Base-by-base conservation (phyloP, 2,113 vertebrate genomes). In the Callithrix jacchus region DNA sequence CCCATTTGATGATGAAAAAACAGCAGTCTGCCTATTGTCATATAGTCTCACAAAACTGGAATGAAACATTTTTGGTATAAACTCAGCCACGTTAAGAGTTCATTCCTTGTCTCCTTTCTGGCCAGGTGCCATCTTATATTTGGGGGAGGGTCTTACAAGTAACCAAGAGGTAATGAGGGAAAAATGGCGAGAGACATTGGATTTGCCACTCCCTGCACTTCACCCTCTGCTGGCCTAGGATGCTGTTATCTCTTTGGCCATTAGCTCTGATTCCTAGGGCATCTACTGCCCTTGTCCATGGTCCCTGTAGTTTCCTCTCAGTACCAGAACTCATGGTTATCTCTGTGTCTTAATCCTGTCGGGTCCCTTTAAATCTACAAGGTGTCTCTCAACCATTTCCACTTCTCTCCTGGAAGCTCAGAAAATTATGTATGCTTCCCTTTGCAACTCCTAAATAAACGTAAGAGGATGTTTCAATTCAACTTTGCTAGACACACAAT, bases 161-260 rank as follows among this genome's bases (percentile, higher is more conserved):
- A 10, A 42, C 6, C 21, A n/a, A 27, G 12, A 4, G 6, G 20
- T 61, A 14, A 54, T 40, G 61, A 37, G 5, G 5, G 32, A 2
- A 85, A 56, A 16, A 7, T 16, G 23, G 54, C 4, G 11, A 52
- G 45, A 68, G 9, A 27, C 3, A 1, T 12, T 0, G 2, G 17
- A 3, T 32, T 21, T 6, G 8, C n/a, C 8, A 5, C 40, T 87
- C 25, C 7, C 21, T 64, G 47, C 13, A 42, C 40, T 64, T 40
- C 3, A 0, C 3, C 1, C 25, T 90, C 21, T 42, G 32, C 35
- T n/a, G 40, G 21, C 1, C 6, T 25, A 1, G 27, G 45, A 32
- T 56, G 10, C 32, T 30, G 0, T 32, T 30, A 2, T 12, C 11
- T 83, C 49, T 52, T 10, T 54, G n/a, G 14, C n/a, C 47, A 18